phyloP scores from a whole-genome alignment of 2,797 vertebrate genomes.

The Malurus splendens region DNA sequence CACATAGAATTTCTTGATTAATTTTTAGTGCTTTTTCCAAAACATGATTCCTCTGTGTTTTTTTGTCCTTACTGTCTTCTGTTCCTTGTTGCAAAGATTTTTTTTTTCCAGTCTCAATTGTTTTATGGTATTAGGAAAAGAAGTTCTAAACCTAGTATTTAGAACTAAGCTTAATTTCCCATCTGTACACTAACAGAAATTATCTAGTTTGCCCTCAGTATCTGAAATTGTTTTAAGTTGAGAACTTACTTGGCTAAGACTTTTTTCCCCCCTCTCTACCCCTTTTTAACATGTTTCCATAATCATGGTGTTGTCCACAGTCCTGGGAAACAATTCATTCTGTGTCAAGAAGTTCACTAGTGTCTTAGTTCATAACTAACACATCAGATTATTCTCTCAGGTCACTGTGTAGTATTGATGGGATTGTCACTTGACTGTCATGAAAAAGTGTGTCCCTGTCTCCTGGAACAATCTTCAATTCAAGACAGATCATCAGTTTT shows the following conservation, averaged over 20 bases:
- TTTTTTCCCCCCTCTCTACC: accelerated
- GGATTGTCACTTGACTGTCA: not conserved
- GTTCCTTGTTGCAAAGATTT: not conserved
- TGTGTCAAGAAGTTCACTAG: not conserved
- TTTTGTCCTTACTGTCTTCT: not conserved
- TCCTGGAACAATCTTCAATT: not conserved
- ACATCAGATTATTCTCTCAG: not conserved
- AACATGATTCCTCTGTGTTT: not conserved
- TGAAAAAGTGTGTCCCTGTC: not conserved
- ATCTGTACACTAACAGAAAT: not conserved
- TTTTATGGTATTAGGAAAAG: not conserved
- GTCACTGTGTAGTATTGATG: not conserved
- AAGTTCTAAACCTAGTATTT: not conserved
- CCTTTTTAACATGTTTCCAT: not conserved
- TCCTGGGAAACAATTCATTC: not conserved
- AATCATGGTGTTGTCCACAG: not conserved
- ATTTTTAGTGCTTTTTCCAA: not conserved
- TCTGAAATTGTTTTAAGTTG: not conserved
- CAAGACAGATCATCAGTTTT: not conserved
- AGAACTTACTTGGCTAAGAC: not conserved
- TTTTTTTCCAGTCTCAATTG: not conserved
- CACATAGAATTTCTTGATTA: not conserved
- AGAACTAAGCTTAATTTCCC: not conserved
- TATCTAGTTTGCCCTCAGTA: not conserved
- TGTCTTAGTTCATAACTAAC: not conserved